Evolutionary conservation across 2,888 invertebrate genomes (phyloP).

Genomic region (Thymelicus sylvestris): DNA sequence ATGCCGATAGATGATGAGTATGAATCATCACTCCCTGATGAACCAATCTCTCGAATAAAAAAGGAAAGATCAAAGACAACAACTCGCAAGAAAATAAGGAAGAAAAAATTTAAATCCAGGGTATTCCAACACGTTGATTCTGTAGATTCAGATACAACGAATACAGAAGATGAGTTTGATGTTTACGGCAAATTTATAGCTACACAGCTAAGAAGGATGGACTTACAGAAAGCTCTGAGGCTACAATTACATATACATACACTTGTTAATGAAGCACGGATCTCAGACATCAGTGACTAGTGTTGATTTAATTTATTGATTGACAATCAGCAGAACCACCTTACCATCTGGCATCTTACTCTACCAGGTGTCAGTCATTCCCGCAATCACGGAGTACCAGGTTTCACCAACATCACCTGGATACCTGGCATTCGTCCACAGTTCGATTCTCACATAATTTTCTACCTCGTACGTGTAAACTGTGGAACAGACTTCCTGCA

Average conservation of each 20-base stretch:
- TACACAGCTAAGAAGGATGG: conserved; percentile 72
- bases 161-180: conserved; percentile 76
- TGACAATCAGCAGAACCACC: not conserved
- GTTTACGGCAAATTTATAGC: conserved; percentile 79
- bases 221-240: conserved; percentile 68
- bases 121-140: conserved; percentile 39
- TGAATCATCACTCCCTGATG: conserved; percentile 50
- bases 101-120: conserved; percentile 59
- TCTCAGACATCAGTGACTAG: conserved; percentile 57
- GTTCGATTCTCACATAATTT: too few species aligned
- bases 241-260: conserved; percentile 74
- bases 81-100: conserved; percentile 56
- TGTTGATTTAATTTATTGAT: not conserved
- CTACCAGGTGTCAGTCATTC: too few species aligned
- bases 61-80: conserved; percentile 50
- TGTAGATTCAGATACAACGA: conserved; percentile 30
- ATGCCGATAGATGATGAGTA: conserved; percentile 55
- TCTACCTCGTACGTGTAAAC: too few species aligned
- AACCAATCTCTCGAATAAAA: conserved; percentile 48
- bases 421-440: too few species aligned
- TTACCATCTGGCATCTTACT: too few species aligned
- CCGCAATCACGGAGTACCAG: too few species aligned
- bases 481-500: too few species aligned
- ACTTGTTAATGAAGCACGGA: conserved; percentile 72
- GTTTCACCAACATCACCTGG: too few species aligned